phyloP scores from a whole-genome alignment of 1,140 invertebrate species.

The Oscheius sp. region DNA sequence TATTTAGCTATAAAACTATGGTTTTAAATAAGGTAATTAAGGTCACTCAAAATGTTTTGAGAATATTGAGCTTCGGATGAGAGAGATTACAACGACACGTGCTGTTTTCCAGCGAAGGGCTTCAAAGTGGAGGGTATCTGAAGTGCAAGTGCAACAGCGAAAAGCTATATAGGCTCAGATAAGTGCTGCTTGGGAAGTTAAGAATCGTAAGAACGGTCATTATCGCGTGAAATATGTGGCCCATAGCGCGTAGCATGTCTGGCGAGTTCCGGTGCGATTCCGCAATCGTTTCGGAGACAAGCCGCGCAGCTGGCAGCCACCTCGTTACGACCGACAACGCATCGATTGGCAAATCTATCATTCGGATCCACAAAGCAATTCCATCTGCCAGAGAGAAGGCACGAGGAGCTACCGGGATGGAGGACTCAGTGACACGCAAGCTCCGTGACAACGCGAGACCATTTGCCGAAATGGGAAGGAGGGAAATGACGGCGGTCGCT shows the following conservation, averaged over 20 bases:
- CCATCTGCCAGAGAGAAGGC: too few relatives aligned
- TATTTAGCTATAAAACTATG: too few relatives aligned
- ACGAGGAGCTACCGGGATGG: too few relatives aligned
- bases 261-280: background rate
- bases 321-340: background rate
- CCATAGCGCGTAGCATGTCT: background rate
- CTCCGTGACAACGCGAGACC: background rate
- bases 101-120: background rate
- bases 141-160: too few relatives aligned
- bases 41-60: too few relatives aligned
- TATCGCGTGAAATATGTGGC: background rate
- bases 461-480: background rate
- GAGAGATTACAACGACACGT: too few relatives aligned
- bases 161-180: too few relatives aligned
- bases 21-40: too few relatives aligned
- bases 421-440: too few relatives aligned
- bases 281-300: background rate
- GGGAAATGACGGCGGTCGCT: background rate
- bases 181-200: too few relatives aligned
- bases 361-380: background rate
- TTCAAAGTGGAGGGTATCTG: background rate
- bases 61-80: too few relatives aligned
- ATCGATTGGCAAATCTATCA: background rate
- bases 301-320: background rate
- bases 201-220: too few relatives aligned